phyloP scores from a whole-genome alignment of 2,797 vertebrate species.

The Bufotes viridis region DNA sequence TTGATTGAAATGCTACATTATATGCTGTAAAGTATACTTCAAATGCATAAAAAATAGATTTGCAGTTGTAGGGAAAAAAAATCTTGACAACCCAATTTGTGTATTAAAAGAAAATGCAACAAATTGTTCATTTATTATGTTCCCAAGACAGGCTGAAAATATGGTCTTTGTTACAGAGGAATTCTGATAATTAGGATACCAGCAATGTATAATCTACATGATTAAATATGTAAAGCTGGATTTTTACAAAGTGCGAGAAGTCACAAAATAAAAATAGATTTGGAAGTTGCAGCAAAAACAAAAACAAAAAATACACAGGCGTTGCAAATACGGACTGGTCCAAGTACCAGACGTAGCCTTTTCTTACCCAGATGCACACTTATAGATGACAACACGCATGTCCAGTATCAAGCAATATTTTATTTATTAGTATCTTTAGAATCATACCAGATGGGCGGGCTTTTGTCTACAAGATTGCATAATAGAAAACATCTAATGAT shows the following conservation, averaged over 20 bases:
- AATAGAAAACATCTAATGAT: background rate
- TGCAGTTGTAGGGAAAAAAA: conserved; percentile 67
- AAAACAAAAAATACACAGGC: no score
- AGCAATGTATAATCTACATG: conserved; percentile 52
- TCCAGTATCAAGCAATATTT: no score
- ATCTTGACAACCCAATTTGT: conserved; percentile 71
- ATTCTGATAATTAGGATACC: conserved; percentile 49
- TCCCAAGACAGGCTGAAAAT: conserved; percentile 62
- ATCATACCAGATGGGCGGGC: no score
- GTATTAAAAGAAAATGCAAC: conserved; percentile 73
- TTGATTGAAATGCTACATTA: conserved; percentile 73
- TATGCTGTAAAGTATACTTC: conserved; percentile 74
- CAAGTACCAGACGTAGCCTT: no score
- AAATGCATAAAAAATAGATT: conserved; percentile 73
- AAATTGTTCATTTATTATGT: conserved; percentile 71
- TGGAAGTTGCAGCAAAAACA: no score
- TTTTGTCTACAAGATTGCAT: no score
- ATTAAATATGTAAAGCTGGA: conserved; percentile 45
- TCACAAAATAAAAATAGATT: conserved; percentile 43
- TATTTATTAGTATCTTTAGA: no score
- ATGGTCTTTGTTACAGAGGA: conserved; percentile 47
- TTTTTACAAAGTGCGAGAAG: conserved; percentile 45
- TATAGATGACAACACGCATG: no score
- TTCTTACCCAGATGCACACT: no score
- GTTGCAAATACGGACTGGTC: no score